Conservation (phyloP, 1,140 invertebrate species). For the Drosophila ercepeae region DNA sequence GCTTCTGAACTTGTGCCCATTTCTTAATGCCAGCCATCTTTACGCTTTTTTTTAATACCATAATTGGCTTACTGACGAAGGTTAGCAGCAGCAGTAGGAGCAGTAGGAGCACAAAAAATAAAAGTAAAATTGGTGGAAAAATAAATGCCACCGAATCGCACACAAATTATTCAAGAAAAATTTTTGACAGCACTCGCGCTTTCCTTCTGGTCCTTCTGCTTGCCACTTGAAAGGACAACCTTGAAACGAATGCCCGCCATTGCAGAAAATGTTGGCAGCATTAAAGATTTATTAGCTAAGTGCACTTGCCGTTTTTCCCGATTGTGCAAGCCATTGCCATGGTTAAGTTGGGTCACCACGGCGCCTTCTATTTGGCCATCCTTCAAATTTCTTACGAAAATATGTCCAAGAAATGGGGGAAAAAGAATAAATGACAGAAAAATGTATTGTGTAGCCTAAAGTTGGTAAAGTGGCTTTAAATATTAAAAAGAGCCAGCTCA, state of each 20-base stretch:
- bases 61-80: slow-evolving; percentile 79
- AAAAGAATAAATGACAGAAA: background rate
- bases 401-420: background rate
- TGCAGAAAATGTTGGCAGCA: slow-evolving; percentile 58
- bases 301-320: slow-evolving; percentile 58
- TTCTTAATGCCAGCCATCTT: slow-evolving; percentile 58
- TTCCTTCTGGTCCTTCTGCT: slow-evolving; percentile 11
- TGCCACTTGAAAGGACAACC: slow-evolving; percentile 73
- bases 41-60: slow-evolving; percentile 72
- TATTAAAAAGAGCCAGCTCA: slow-evolving; percentile 4
- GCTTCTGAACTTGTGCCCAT: slow-evolving; percentile 34
- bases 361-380: slow-evolving; percentile 49
- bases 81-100: slow-evolving; percentile 38
- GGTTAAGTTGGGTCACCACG: slow-evolving; percentile 55
- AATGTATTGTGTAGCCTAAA: slow-evolving; percentile 6
- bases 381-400: slow-evolving; percentile 28
- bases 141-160: slow-evolving; percentile 41
- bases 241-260: slow-evolving; percentile 59
- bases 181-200: slow-evolving; percentile 71
- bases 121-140: slow-evolving; percentile 15
- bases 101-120: background rate
- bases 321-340: slow-evolving; percentile 39
- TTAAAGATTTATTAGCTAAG: slow-evolving; percentile 80
- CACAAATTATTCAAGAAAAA: slow-evolving; percentile 78
- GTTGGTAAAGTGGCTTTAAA: slow-evolving; percentile 19